Evolutionary conservation across 2,797 vertebrate genomes (phyloP).

Genomic region (Peromyscus aztecus): DNA sequence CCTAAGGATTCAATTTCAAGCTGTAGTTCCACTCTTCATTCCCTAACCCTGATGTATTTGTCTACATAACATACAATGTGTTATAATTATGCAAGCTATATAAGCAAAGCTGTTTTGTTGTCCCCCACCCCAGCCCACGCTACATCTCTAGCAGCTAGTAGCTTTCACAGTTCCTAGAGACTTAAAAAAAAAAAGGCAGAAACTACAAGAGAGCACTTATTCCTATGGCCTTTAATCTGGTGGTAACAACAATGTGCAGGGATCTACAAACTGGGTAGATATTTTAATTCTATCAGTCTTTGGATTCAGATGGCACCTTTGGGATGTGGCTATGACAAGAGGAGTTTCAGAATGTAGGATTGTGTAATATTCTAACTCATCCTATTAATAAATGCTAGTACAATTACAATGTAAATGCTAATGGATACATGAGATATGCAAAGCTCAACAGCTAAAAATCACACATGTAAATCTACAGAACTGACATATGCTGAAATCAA

Average conservation of each 20-base stretch:
- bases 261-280: background rate
- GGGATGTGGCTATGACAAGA: background rate
- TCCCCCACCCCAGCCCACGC: background rate
- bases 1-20: background rate
- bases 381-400: background rate
- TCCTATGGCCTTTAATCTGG: conserved; percentile 18
- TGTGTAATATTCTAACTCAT: background rate
- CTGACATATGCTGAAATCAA: conserved; percentile 28
- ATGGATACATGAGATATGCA: background rate
- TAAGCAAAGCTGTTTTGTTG: background rate
- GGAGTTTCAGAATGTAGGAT: background rate
- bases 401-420: conserved; percentile 7
- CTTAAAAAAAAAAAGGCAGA: background rate
- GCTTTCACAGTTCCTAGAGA: background rate
- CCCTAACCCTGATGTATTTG: conserved; percentile 33
- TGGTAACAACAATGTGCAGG: background rate
- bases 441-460: background rate
- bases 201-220: background rate
- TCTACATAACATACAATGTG: background rate
- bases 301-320: background rate
- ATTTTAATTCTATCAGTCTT: conserved; percentile 10
- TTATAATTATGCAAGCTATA: background rate
- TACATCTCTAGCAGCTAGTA: background rate
- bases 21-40: background rate
- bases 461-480: background rate